These are phyloP conservation scores for Montipora cactus DNA, from an alignment of 64 coral and sea anemone genomes.

Conservation along the genomic window DNA sequence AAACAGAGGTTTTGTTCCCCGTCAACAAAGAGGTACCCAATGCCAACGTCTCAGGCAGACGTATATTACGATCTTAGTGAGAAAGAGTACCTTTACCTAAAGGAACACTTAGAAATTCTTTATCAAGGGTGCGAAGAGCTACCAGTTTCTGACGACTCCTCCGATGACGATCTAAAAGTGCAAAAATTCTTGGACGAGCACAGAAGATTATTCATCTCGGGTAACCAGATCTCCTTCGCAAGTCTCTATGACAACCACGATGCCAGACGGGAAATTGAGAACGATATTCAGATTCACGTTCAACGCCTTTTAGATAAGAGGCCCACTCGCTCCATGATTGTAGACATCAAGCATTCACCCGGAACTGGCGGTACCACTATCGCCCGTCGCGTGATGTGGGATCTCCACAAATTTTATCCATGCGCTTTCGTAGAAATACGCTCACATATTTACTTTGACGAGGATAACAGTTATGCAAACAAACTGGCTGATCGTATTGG, in stretches of 20 bases:
- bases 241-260: slow-evolving; percentile 87
- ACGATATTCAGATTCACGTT: slow-evolving; percentile 57
- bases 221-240: slow-evolving; percentile 67
- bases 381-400: slow-evolving; percentile 85
- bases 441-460: slow-evolving; percentile 53
- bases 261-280: slow-evolving; percentile 59
- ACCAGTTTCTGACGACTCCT: slow-evolving; percentile 5
- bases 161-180: slow-evolving; percentile 11
- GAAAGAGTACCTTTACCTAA: slow-evolving; percentile 71
- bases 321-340: slow-evolving; percentile 56
- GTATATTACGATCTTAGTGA: slow-evolving; percentile 7
- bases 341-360: slow-evolving; percentile 76
- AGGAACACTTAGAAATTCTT: slow-evolving; percentile 76
- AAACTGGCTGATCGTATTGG: slow-evolving; percentile 52
- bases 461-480: slow-evolving; percentile 40
- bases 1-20: slow-evolving; percentile 36
- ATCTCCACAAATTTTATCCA: slow-evolving; percentile 72
- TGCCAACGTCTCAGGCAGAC: slow-evolving; percentile 80
- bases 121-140: slow-evolving; percentile 77
- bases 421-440: slow-evolving; percentile 60
- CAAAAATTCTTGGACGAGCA: slow-evolving; percentile 67
- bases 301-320: slow-evolving; percentile 65
- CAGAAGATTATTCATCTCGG: slow-evolving; percentile 75
- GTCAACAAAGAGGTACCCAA: slow-evolving; percentile 21
- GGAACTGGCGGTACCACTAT: slow-evolving; percentile 89